Conservation (phyloP, 2,888 invertebrate genomes). For the Conops quadrifasciatus region DNA sequence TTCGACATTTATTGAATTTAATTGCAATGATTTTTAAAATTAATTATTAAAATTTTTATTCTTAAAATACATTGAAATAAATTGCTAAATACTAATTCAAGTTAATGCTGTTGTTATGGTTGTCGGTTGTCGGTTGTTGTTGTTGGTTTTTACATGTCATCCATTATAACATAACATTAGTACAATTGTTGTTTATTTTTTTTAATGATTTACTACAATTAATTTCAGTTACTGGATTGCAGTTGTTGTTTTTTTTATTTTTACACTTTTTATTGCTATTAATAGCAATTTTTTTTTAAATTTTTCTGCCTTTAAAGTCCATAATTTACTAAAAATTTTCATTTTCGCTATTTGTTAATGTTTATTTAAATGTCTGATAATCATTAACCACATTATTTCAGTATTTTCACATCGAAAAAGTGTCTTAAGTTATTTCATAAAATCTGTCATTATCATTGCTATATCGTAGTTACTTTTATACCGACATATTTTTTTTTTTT, state of each 20-base stretch:
- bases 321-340: slow-evolving; percentile 7
- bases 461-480: background rate
- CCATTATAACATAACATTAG: slow-evolving; percentile 22
- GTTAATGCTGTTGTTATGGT: slow-evolving; percentile 14
- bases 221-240: slow-evolving; percentile 30
- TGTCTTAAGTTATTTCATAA: too few species aligned
- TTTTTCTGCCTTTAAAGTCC: background rate
- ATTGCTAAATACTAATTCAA: slow-evolving; percentile 8
- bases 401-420: background rate
- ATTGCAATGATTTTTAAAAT: slow-evolving; percentile 20
- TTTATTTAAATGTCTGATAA: background rate
- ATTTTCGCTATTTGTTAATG: background rate
- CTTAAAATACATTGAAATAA: slow-evolving; percentile 34
- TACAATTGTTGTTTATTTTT: slow-evolving; percentile 30
- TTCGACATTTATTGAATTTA: slow-evolving; percentile 32
- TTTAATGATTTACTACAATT: slow-evolving; percentile 43
- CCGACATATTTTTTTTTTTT: slow-evolving; percentile 7
- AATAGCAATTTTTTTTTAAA: background rate
- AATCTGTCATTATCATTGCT: background rate
- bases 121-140: too few species aligned
- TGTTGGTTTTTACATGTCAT: slow-evolving; percentile 32
- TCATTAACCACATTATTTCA: background rate
- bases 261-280: background rate
- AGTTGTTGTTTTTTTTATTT: slow-evolving; percentile 40
- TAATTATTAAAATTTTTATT: slow-evolving; percentile 12